Conservation (phyloP, 2,888 invertebrate genomes). For the Tricholauxania praeusta region DNA sequence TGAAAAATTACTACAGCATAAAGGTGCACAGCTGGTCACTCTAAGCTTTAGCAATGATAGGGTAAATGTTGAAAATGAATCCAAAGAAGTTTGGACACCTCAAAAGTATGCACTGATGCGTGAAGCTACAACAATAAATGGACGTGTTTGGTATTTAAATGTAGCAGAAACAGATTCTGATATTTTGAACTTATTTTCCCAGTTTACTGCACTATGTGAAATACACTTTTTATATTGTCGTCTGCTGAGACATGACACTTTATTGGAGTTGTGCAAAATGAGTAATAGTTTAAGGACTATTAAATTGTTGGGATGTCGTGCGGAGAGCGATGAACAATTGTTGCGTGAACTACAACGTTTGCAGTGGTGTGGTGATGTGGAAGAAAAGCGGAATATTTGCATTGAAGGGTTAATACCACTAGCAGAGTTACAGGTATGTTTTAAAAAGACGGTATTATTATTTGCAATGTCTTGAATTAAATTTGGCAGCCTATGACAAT, state of each 20-base stretch:
- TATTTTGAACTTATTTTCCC: background rate
- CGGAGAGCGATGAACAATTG: slow-evolving; percentile 24
- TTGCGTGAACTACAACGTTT: slow-evolving; percentile 12
- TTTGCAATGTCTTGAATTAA: too few species aligned
- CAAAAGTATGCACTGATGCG: slow-evolving; percentile 46
- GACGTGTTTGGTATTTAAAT: slow-evolving; percentile 38
- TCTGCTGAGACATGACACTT: slow-evolving; percentile 4
- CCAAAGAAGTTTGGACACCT: slow-evolving; percentile 32
- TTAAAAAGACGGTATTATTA: background rate
- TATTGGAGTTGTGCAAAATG: slow-evolving; percentile 12
- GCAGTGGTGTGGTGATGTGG: background rate
- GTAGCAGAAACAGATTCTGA: slow-evolving; percentile 1
- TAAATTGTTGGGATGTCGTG: slow-evolving; percentile 34
- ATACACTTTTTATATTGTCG: slow-evolving; percentile 36
- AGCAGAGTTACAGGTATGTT: slow-evolving; percentile 24
- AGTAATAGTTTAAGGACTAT: slow-evolving; percentile 16
- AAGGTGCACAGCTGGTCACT: slow-evolving; percentile 26
- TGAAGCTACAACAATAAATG: slow-evolving; percentile 45
- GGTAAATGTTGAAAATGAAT: slow-evolving; percentile 42
- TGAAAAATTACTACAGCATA: slow-evolving; percentile 11
- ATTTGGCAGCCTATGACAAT: too few species aligned
- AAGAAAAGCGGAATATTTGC: background rate
- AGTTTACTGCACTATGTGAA: slow-evolving; percentile 6
- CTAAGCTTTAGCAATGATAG: slow-evolving; percentile 45
- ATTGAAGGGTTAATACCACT: slow-evolving; percentile 36